Percentiles rank a stretch among this genome's conserved stretches.
These are phyloP conservation scores for Ascaphus truei DNA, from an alignment of 2,113 vertebrate genomes.

Conservation along the genomic window DNA sequence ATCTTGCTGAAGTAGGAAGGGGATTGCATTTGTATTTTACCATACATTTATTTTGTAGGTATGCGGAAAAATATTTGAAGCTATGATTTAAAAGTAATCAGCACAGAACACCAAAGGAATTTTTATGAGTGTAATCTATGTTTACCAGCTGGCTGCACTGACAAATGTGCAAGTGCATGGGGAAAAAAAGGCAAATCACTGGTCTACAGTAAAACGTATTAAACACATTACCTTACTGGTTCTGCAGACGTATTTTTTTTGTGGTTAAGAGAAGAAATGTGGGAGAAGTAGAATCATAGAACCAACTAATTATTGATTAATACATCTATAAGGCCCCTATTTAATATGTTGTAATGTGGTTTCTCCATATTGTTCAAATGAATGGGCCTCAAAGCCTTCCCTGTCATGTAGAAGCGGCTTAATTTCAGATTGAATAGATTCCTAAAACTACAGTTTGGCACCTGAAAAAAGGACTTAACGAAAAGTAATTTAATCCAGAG, in stretches of 20 bases:
- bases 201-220: no score
- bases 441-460: no score
- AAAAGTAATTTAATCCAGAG: no score
- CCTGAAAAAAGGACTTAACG: no score
- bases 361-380: no score
- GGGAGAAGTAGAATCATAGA: not conserved
- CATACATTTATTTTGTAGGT: constrained; percentile 40
- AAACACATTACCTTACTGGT: not conserved
- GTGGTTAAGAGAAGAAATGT: not conserved
- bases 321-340: no score
- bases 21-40: constrained; percentile 41
- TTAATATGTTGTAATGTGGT: no score
- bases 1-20: constrained; percentile 37
- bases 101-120: constrained; percentile 6
- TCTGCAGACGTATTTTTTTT: not conserved
- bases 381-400: no score
- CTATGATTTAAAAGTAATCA: constrained; percentile 40
- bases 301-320: no score
- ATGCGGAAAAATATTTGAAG: constrained; percentile 34
- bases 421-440: no score
- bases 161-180: not conserved
- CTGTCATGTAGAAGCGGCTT: no score
- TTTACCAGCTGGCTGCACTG: constrained; percentile 31
- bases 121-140: constrained; percentile 30
- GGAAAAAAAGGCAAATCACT: no score